A percentile compares a stretch with the other conserved stretches of the same genome.
Conservation (phyloP, 1,140 invertebrate genomes). For the Drosophila parabipectinata region DNA sequence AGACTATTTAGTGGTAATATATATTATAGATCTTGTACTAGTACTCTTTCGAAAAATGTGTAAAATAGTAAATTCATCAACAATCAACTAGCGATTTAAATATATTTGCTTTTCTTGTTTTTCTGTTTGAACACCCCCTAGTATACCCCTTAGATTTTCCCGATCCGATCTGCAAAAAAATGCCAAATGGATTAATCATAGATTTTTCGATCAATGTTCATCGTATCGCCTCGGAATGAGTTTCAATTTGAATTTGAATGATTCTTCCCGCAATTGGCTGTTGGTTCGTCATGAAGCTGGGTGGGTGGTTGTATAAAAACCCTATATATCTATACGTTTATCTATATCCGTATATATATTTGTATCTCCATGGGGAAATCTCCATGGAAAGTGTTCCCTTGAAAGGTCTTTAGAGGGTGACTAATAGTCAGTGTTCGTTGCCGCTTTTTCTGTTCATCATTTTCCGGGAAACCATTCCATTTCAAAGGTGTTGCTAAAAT, state of each 20-base stretch:
- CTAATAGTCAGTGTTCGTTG: background rate
- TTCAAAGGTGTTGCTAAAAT: background rate
- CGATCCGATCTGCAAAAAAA: slow-evolving; percentile 10
- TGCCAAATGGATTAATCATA: slow-evolving; percentile 55
- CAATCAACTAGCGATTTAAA: too few relatives aligned
- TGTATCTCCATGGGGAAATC: slow-evolving; percentile 10
- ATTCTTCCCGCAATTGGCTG: slow-evolving; percentile 32
- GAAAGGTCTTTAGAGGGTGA: slow-evolving; percentile 2
- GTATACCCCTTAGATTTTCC: background rate
- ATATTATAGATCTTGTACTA: background rate
- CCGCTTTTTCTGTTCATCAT: background rate
- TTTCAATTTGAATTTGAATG: slow-evolving; percentile 26
- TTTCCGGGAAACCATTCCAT: background rate
- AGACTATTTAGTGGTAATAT: background rate
- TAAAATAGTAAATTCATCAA: background rate
- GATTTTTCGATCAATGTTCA: slow-evolving; percentile 33
- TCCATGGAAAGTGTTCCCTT: background rate
- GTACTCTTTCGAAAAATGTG: background rate
- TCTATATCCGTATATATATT: too few relatives aligned
- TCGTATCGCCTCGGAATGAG: slow-evolving; percentile 9
- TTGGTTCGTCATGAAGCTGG: slow-evolving; percentile 44
- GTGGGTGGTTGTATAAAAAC: slow-evolving; percentile 1
- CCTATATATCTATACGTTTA: too few relatives aligned
- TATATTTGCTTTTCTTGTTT: too few relatives aligned
- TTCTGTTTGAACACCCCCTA: too few relatives aligned